Conservation (phyloP, 2,888 invertebrate species). For the Zele albiditarsus region DNA sequence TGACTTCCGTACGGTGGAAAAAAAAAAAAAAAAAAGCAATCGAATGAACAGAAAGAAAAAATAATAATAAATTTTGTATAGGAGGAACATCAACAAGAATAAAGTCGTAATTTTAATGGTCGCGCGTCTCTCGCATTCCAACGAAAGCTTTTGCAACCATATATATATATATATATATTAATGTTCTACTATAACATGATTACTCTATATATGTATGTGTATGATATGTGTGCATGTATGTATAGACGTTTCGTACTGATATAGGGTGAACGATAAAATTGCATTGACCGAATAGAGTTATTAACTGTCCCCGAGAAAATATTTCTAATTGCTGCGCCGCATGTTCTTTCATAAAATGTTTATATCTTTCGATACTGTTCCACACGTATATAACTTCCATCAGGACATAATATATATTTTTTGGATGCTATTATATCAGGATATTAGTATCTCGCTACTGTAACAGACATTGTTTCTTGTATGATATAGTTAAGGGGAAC, state of each 20-base stretch:
- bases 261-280: slow-evolving; percentile 55
- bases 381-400: slow-evolving; percentile 7
- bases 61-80: not conserved
- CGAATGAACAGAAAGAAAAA: not conserved
- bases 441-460: slow-evolving; percentile 10
- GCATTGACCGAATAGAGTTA: slow-evolving; percentile 60
- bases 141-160: slow-evolving; percentile 51
- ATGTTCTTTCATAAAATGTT: slow-evolving; percentile 62
- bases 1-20: slow-evolving; percentile 13
- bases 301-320: slow-evolving; percentile 62
- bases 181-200: not conserved
- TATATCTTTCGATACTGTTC: slow-evolving; percentile 55
- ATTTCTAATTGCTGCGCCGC: slow-evolving; percentile 64
- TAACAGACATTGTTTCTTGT: slow-evolving; percentile 14
- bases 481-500: not conserved
- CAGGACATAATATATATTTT: slow-evolving; percentile 15
- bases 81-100: slow-evolving; percentile 48
- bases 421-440: slow-evolving; percentile 19
- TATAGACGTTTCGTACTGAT: not conserved
- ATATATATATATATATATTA: slow-evolving; percentile 21
- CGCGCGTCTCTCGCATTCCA: slow-evolving; percentile 53
- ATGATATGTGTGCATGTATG: not conserved
- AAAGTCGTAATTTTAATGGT: slow-evolving; percentile 61
- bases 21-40: not conserved
- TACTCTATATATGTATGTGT: not conserved